These are phyloP conservation scores for Ceratosolen solmsi DNA, from an alignment of 1,140 invertebrate genomes.

Conservation along the genomic window DNA sequence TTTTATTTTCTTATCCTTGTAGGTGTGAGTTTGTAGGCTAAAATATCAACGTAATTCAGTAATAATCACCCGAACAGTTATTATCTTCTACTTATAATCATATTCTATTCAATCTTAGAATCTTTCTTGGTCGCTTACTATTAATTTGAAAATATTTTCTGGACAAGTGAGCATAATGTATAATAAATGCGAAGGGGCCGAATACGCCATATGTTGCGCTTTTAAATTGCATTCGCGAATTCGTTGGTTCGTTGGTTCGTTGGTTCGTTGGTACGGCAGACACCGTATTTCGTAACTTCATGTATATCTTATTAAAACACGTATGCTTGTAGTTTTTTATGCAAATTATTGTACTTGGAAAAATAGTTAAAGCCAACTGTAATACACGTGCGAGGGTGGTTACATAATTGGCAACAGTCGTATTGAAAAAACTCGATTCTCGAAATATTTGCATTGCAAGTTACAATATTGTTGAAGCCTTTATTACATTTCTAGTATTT, in stretches of 20 bases:
- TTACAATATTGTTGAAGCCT: too few species aligned
- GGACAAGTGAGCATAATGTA: neutral
- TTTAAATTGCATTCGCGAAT: neutral
- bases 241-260: too few species aligned
- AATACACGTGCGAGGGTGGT: neutral
- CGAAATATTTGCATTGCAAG: neutral
- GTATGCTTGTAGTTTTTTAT: neutral
- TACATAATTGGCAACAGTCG: neutral
- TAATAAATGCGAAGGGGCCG: neutral
- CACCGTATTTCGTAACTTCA: neutral
- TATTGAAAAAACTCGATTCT: neutral
- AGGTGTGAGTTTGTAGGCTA: too few species aligned
- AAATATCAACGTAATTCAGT: too few species aligned
- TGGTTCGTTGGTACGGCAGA: neutral
- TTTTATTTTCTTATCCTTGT: too few species aligned
- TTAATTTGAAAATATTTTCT: neutral
- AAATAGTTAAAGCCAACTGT: neutral
- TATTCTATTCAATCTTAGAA: neutral
- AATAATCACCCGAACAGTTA: too few species aligned
- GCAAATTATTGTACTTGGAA: neutral
- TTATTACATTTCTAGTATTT: too few species aligned
- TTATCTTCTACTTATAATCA: neutral
- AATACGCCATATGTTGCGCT: neutral
- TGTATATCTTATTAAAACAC: neutral
- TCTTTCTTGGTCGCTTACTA: neutral